Evolutionary conservation across 2,888 invertebrate genomes (phyloP).

Genomic region (Linnaemya tessellans): DNA sequence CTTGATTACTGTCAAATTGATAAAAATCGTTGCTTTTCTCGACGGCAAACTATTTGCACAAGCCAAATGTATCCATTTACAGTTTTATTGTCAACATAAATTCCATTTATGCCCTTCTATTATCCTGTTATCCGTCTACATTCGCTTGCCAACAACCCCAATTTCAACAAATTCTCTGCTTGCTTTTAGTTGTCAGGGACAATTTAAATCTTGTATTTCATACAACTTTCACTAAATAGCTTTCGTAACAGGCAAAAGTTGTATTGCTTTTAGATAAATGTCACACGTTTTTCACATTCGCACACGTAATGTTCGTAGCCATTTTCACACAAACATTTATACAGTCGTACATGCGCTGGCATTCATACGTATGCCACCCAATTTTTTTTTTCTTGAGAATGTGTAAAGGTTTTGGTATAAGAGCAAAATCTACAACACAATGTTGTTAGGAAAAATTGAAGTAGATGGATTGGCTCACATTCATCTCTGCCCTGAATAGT

Average conservation of each 20-base stretch:
- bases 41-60: background rate
- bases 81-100: conserved; percentile 8
- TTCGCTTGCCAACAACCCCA: background rate
- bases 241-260: background rate
- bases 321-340: no score
- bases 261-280: background rate
- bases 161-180: background rate
- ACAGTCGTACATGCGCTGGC: no score
- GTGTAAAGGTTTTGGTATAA: no score
- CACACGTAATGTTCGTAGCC: background rate
- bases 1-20: background rate
- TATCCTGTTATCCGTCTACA: conserved; percentile 6
- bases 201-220: conserved; percentile 12
- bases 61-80: background rate
- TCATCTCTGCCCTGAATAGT: no score
- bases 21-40: background rate
- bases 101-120: background rate
- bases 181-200: background rate
- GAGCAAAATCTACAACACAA: no score
- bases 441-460: no score
- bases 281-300: background rate
- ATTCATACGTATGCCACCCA: no score
- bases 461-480: no score
- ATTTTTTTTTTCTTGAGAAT: no score
- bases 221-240: background rate